A percentile compares a stretch with the other conserved stretches of the same genome.
Conservation (phyloP, 2,888 invertebrate genomes). For the Nymphalis polychloros region DNA sequence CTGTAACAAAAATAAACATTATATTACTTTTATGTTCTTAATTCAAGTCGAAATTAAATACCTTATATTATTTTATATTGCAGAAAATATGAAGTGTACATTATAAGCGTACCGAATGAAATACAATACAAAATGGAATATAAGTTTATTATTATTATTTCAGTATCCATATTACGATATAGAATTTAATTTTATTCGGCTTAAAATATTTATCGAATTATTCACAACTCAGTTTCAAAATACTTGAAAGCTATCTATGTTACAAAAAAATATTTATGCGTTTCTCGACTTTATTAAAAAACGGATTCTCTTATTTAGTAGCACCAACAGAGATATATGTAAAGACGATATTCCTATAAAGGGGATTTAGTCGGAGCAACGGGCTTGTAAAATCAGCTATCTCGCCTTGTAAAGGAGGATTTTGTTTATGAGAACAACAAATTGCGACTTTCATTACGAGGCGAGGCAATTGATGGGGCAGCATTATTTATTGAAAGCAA, state of each 20-base stretch:
- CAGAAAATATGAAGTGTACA: slow-evolving; percentile 13
- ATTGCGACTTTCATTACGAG: slow-evolving; percentile 61
- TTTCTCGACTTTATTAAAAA: slow-evolving; percentile 6
- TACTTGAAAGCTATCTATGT: too few species aligned
- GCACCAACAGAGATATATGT: slow-evolving; percentile 47
- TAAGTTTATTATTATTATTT: too few species aligned
- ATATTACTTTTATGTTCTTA: slow-evolving; percentile 27
- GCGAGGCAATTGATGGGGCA: slow-evolving; percentile 65
- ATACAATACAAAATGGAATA: neutral
- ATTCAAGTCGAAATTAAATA: neutral
- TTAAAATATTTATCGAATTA: too few species aligned
- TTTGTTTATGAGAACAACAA: slow-evolving; percentile 77
- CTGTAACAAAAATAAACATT: slow-evolving; percentile 64
- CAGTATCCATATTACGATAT: neutral
- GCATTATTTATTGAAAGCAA: slow-evolving; percentile 71
- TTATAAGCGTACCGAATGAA: neutral
- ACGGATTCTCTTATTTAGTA: slow-evolving; percentile 9
- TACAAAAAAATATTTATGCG: neutral
- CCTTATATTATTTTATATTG: slow-evolving; percentile 13
- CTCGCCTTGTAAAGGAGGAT: slow-evolving; percentile 74
- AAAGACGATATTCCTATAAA: slow-evolving; percentile 55
- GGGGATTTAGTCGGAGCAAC: slow-evolving; percentile 53
- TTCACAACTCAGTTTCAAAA: too few species aligned
- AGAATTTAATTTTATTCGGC: too few species aligned
- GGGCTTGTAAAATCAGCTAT: slow-evolving; percentile 69